Percentiles rank a stretch among this genome's conserved stretches.
Conservation (phyloP, 2,888 invertebrate species). For the Pandemis heparana region DNA sequence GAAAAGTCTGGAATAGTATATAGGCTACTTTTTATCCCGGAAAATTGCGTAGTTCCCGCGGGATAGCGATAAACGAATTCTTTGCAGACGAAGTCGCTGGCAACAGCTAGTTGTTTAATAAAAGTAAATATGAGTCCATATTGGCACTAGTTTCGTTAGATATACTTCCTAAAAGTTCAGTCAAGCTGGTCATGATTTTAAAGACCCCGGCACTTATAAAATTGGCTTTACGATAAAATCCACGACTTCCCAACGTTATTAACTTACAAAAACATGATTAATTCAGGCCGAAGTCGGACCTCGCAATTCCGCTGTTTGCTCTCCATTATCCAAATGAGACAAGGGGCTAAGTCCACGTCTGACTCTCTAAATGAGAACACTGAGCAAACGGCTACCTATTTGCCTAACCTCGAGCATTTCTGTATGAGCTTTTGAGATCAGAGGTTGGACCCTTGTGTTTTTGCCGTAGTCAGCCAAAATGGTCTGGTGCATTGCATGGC, state of each 20-base stretch:
- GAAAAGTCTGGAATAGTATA: no score
- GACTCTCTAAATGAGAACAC: conserved; percentile 74
- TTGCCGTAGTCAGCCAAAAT: neutral
- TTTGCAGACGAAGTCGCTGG: no score
- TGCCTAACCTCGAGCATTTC: conserved; percentile 34
- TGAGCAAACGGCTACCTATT: conserved; percentile 9
- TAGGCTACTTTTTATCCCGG: no score
- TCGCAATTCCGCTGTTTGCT: conserved; percentile 63
- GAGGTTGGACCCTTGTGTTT: neutral
- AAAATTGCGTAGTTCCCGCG: no score
- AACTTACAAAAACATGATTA: conserved; percentile 35
- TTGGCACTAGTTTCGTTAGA: no score
- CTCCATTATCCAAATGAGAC: conserved; percentile 67
- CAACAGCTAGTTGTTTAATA: no score
- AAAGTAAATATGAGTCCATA: no score
- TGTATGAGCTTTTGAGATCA: conserved; percentile 34
- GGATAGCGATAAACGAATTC: no score
- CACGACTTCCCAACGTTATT: neutral
- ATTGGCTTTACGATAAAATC: neutral
- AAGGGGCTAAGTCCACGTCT: conserved; percentile 64
- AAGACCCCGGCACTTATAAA: neutral
- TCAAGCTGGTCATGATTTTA: neutral
- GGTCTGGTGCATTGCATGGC: neutral
- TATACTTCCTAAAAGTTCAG: neutral
- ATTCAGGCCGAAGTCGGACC: conserved; percentile 22